These are phyloP conservation scores for Dioctria linearis DNA, from an alignment of 2,888 invertebrate species.

Conservation along the genomic window DNA sequence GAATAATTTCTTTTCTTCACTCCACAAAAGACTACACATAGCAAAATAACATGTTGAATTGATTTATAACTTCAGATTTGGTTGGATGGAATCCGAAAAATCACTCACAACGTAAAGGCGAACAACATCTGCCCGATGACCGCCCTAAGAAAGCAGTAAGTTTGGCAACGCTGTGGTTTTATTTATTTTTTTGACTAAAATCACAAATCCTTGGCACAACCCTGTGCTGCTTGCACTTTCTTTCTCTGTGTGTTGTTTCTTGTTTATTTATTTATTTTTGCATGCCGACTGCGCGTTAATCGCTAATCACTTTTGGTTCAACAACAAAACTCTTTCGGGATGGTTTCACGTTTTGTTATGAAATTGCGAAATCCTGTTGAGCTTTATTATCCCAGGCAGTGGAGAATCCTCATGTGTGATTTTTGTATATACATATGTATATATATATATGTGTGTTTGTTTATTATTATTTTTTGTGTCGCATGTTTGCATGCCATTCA, in stretches of 20 bases:
- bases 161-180: constrained; percentile 64
- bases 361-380: neutral
- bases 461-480: constrained; percentile 22
- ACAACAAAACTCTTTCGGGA: constrained; percentile 10
- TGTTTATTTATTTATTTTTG: constrained; percentile 18
- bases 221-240: neutral
- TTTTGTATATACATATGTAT: neutral
- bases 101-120: constrained; percentile 98
- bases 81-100: constrained; percentile 93
- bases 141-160: constrained; percentile 99
- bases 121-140: constrained; percentile 99
- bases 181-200: constrained; percentile 16
- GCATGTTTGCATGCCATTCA: constrained; percentile 57
- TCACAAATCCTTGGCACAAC: neutral
- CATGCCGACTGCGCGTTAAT: constrained; percentile 37
- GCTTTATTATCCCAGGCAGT: constrained; percentile 2
- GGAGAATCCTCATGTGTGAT: neutral
- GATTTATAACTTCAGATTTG: constrained; percentile 81
- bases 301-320: neutral
- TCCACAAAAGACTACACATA: neutral
- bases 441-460: neutral
- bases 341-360: constrained; percentile 7
- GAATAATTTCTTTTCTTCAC: no score
- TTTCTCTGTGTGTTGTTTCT: neutral
- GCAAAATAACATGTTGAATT: neutral